Percentiles rank a stretch among this genome's conserved stretches.
These are phyloP conservation scores for Nicator chloris DNA, from an alignment of 2,113 vertebrate genomes.

Conservation along the genomic window DNA sequence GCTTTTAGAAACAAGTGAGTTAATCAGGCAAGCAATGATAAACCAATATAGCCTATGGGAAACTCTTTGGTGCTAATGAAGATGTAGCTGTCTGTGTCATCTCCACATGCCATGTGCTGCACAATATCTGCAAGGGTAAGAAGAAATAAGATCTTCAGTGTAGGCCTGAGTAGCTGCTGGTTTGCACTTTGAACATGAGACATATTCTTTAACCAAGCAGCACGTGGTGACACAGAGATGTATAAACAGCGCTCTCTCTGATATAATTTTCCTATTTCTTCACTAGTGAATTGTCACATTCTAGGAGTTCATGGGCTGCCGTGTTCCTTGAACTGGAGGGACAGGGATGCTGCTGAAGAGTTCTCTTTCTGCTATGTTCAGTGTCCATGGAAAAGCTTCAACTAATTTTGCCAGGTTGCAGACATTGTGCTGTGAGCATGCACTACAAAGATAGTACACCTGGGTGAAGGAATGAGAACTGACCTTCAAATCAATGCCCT, in stretches of 20 bases:
- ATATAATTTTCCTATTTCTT: neutral
- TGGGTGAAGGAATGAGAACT: neutral
- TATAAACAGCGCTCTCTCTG: neutral
- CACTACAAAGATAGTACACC: neutral
- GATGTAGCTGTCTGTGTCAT: neutral
- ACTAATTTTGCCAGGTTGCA: neutral
- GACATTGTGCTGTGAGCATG: neutral
- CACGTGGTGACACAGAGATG: neutral
- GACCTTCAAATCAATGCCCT: neutral
- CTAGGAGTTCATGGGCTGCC: neutral
- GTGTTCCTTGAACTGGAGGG: neutral
- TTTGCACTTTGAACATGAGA: neutral
- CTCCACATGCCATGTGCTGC: neutral
- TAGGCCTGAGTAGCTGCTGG: neutral
- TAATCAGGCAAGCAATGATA: neutral
- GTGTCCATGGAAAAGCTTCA: neutral
- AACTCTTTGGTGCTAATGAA: neutral
- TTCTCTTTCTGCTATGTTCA: neutral
- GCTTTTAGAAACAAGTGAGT: neutral
- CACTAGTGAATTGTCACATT: neutral
- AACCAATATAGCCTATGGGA: neutral
- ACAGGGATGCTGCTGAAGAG: neutral
- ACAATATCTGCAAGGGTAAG: neutral
- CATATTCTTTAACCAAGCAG: neutral
- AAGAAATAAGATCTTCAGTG: neutral